Base-by-base conservation (phyloP, 92 coral and sea anemone genomes). In the Palythoa grandiflora region DNA sequence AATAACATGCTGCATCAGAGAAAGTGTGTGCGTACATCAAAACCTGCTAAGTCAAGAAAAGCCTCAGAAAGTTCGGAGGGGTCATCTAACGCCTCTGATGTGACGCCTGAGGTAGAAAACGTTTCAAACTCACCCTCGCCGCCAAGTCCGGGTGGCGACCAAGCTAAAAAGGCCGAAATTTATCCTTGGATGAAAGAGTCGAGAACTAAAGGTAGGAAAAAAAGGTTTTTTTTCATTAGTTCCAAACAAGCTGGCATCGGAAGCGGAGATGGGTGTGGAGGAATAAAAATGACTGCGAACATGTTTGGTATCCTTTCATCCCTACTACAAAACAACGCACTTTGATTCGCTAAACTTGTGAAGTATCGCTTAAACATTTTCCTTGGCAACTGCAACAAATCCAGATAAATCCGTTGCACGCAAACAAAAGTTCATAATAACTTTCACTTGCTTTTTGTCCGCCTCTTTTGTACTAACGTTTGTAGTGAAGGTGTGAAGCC, bases 131-230 rank as follows among this genome's bases (percentile, higher is more conserved):
- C 55, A 16, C 84, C 84, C 55, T 80, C 75, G 19, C 74, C 85
- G 55, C 60, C 85, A 19, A 80, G 85, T 66, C 85, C 85, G 11
- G 75, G 50, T 44, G 50, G 75, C 13, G 75, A 81, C 36, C 86
- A 48, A 65, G 57, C 60, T 37, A 81, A 81, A 81, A 81, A 81
- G 40, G 36, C 86, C 16, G 86, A 81, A 88, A 91, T 90, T 36
- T 96, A 94, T 85, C 99, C 99, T 8, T 97, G 99, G 99, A 97
- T 97, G 99, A 95, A 89, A n/a, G 97, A 95, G 83, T 95, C 92
- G 63, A 94, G 99, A 65, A 80, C 92, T 20, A 97, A 95, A 92
- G 94, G 95, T 94, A 97, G 68, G 93, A 55, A 70, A 53, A 50
- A 87, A 38, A 55, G 70, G 57, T 19, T 55, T 50, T 80, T 16